phyloP scores from a whole-genome alignment of 1,140 invertebrate genomes.

The Drosophila rufa region DNA sequence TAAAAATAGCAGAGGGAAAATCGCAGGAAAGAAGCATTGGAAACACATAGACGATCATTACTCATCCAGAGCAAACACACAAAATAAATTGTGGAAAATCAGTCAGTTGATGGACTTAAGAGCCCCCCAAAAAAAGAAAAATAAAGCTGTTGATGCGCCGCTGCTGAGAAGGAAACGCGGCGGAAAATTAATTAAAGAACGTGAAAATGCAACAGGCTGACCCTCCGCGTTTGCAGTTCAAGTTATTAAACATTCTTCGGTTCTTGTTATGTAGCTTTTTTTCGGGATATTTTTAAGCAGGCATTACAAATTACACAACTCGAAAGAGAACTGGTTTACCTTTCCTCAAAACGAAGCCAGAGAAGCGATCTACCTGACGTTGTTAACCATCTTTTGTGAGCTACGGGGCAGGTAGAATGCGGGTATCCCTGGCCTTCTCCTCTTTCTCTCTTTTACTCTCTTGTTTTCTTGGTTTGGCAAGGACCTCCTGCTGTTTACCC shows the following conservation, averaged over 20 bases:
- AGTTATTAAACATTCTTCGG: conserved; percentile 58
- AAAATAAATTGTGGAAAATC: conserved; percentile 54
- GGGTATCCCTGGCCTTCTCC: conserved; percentile 16
- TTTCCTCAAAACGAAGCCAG: conserved; percentile 41
- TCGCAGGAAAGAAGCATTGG: conserved; percentile 16
- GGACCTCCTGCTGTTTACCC: conserved; percentile 64
- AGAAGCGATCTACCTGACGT: conserved; percentile 54
- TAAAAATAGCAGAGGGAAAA: conserved; percentile 54
- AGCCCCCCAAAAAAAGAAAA: neutral
- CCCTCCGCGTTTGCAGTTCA: conserved; percentile 23
- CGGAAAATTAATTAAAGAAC: conserved; percentile 73
- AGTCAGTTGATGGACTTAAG: conserved; percentile 30
- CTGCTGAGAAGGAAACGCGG: conserved; percentile 31
- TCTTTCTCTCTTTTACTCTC: neutral
- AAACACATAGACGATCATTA: conserved; percentile 64
- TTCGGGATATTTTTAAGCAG: conserved; percentile 54
- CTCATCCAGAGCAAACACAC: conserved; percentile 61
- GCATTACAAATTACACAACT: conserved; percentile 74
- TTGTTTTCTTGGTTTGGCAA: neutral
- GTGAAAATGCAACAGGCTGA: conserved; percentile 77
- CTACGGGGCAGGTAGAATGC: conserved; percentile 48
- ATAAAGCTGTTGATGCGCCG: conserved; percentile 24
- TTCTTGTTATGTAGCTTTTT: conserved; percentile 41
- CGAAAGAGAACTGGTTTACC: conserved; percentile 65
- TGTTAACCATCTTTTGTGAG: conserved; percentile 49